Evolutionary conservation across 1,140 invertebrate genomes (phyloP), one percentile per base, ranked within the genome.

Genomic region (Lepidotrigona ventralis): DNA sequence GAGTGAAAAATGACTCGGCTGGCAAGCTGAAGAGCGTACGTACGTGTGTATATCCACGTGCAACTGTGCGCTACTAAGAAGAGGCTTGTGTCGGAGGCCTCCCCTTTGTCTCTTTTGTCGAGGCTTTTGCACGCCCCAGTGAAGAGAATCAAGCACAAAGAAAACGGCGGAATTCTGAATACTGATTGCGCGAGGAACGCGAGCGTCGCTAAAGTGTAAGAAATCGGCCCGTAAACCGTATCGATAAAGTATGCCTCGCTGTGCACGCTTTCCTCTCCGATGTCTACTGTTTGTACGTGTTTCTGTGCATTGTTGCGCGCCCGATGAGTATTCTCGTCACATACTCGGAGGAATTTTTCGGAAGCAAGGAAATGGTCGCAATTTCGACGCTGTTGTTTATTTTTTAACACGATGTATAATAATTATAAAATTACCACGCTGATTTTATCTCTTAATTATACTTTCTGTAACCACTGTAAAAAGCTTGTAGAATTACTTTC

Each of bases 1-100:
- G 85, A 83, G 81, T 89, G 85, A 89, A 89, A 89, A 89, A 89
- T 89, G 88, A 85, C 81, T 88, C 12, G 81, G 6, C 58, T 76
- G 63, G 81, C 71, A 88, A 71, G 79, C 88, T 71, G 63, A 69
- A 85, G 64, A 66, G 78, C 58, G 74, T 77, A 81, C n/a, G 56
- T 77, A 71, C 29, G 33, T 74, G 71, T 73, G 14, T n/a, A 21
- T 21, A 66, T 29, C 2, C 70, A 79, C 39, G 64, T 75, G 77
- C 72, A 54, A 71, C 63, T 68, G 4, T 26, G 56, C 63, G 63
- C 54, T 54, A 63, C 39, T 46, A 46, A 46, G 6, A 78, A 63
- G 80, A 85, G 84, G 82, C 81, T 83, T 60, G 11, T n/a, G 66
- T 74, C 74, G 6, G 74, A 56, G 39, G 54, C 79, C 54, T 26